Evolutionary conservation across 2,797 vertebrate genomes (phyloP).

Genomic region (Gorsachius magnificus): DNA sequence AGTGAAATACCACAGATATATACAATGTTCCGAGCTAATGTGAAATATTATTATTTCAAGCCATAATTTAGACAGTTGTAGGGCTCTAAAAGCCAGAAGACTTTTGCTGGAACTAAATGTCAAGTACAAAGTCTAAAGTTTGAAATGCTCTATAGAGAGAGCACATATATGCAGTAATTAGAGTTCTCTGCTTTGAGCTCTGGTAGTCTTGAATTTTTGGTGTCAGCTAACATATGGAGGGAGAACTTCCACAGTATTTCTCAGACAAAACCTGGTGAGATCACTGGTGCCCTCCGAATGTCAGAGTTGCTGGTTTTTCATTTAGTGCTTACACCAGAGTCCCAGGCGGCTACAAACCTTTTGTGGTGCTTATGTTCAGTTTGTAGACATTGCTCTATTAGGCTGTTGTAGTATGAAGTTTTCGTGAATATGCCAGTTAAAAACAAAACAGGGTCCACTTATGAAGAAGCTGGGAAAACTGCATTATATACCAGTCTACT

Average conservation of each 20-base stretch:
- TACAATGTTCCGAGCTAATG: constrained; percentile 74
- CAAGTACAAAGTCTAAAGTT: background rate
- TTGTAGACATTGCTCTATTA: constrained; percentile 44
- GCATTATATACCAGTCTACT: background rate
- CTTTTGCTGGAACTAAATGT: background rate
- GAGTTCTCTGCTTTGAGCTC: background rate
- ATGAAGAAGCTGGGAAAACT: constrained; percentile 29
- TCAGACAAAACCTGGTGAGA: background rate
- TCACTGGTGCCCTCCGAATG: background rate
- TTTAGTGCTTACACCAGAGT: background rate
- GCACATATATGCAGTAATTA: background rate
- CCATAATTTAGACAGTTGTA: constrained; percentile 59
- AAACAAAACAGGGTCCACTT: constrained; percentile 13
- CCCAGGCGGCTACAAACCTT: background rate
- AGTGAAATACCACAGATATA: constrained; percentile 81
- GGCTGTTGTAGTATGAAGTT: background rate
- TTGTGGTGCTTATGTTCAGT: background rate
- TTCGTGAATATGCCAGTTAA: background rate
- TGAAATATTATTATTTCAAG: constrained; percentile 78
- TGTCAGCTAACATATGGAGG: background rate
- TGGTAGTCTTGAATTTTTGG: background rate
- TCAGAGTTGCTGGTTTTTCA: background rate
- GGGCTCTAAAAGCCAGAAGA: constrained; percentile 11
- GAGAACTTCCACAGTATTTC: background rate
- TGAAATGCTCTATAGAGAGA: background rate